These are phyloP conservation scores for Araneus ventricosus DNA, from an alignment of 1,140 invertebrate genomes.

Conservation along the genomic window DNA sequence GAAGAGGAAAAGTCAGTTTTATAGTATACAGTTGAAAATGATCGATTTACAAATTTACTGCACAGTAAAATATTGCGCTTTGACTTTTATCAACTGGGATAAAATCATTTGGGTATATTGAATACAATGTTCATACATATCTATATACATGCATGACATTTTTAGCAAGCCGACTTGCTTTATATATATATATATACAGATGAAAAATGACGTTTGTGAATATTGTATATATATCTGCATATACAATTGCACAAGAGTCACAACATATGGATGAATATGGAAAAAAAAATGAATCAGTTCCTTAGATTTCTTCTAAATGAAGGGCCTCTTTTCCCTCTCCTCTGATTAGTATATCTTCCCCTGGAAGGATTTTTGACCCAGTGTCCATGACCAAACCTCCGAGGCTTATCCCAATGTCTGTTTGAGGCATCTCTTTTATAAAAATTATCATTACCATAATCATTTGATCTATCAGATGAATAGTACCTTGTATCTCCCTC, in stretches of 20 bases:
- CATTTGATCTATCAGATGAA: neutral
- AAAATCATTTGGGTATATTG: constrained; percentile 4
- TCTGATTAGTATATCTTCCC: neutral
- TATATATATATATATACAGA: neutral
- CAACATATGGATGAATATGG: neutral
- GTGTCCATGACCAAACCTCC: neutral
- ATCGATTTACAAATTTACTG: neutral
- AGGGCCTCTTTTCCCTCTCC: neutral
- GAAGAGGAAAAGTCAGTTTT: neutral
- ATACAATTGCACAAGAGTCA: neutral
- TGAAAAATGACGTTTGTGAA: neutral
- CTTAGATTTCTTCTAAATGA: constrained; percentile 3
- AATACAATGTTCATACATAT: neutral
- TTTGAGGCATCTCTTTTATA: neutral
- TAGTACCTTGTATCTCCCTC: neutral
- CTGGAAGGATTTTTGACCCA: neutral
- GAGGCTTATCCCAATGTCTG: neutral
- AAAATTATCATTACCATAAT: neutral
- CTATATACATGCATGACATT: neutral
- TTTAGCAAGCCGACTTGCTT: neutral
- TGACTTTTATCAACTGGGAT: neutral
- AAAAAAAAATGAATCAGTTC: neutral
- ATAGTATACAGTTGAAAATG: neutral
- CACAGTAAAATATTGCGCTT: neutral
- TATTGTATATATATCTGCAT: neutral